phyloP scores from a whole-genome alignment of 2,797 vertebrate genomes.

The Euphonia xanthogaster region DNA sequence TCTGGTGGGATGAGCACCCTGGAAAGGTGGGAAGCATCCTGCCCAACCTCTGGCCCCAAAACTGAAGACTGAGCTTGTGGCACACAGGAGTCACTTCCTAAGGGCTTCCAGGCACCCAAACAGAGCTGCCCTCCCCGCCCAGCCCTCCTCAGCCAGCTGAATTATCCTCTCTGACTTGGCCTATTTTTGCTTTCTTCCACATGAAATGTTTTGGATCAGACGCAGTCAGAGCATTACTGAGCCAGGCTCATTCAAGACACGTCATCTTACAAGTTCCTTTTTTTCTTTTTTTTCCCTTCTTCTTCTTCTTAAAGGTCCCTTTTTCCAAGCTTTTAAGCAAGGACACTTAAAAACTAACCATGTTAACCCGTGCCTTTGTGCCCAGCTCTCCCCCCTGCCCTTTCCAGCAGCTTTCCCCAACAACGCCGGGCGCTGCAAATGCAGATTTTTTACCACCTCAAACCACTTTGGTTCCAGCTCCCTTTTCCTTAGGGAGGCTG shows the following conservation, averaged over 20 bases:
- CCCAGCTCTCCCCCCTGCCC: not conserved
- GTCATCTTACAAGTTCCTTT: not conserved
- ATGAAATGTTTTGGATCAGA: slow-evolving; percentile 17
- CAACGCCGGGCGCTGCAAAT: fast-evolving
- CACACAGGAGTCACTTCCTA: not conserved
- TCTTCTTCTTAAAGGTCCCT: not conserved
- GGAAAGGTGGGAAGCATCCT: not conserved
- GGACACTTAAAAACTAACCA: not conserved
- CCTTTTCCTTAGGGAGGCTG: not conserved
- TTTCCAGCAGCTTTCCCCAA: not conserved
- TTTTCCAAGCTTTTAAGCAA: not conserved
- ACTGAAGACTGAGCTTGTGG: not conserved
- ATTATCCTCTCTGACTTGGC: slow-evolving; percentile 53
- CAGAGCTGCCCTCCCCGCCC: fast-evolving
- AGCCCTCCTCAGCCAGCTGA: not conserved
- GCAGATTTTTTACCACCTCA: not conserved
- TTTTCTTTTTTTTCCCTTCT: fast-evolving
- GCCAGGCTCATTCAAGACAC: slow-evolving; percentile 2
- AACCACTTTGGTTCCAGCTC: not conserved
- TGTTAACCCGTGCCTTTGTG: not conserved
- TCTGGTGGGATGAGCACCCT: not conserved
- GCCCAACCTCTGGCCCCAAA: not conserved
- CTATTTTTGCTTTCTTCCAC: slow-evolving; percentile 58
- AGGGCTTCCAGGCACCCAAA: not conserved
- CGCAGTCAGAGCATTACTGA: not conserved